A percentile compares a stretch with the other conserved stretches of the same genome.
Evolutionary conservation across 2,797 vertebrate species (phyloP).

Genomic region (Pelodytes ibericus): DNA sequence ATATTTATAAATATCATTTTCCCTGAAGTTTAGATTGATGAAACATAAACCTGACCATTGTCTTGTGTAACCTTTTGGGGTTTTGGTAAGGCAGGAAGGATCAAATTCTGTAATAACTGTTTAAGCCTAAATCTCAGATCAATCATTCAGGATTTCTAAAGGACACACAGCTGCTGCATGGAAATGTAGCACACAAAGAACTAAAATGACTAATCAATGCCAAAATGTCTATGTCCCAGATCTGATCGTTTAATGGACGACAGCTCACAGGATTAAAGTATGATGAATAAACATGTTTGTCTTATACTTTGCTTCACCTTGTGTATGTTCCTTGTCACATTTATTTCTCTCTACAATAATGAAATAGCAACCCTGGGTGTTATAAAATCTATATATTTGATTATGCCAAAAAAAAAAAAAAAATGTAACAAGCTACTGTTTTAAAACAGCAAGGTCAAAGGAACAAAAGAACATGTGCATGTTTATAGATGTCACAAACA

Average conservation of each 20-base stretch:
- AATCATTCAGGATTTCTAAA: conserved; percentile 32
- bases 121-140: conserved; percentile 32
- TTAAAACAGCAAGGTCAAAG: too few species aligned
- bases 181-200: conserved; percentile 1
- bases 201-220: conserved; percentile 30
- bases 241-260: conserved; percentile 6
- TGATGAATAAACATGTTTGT: conserved; percentile 1
- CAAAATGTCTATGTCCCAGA: conserved; percentile 22
- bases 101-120: conserved; percentile 10
- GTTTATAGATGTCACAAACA: too few species aligned
- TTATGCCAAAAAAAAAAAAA: too few species aligned
- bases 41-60: conserved; percentile 7
- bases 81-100: conserved; percentile 22
- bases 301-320: background rate
- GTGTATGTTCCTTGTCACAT: too few species aligned
- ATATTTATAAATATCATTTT: too few species aligned
- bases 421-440: too few species aligned
- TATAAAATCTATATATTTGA: too few species aligned
- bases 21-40: conserved; percentile 3
- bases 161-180: conserved; percentile 17
- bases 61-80: conserved; percentile 21
- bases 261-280: conserved; percentile 6
- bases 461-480: too few species aligned
- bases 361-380: too few species aligned
- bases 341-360: too few species aligned